These are phyloP conservation scores for Lordiphosa clarofinis DNA, from an alignment of 1,140 invertebrate genomes.

Conservation along the genomic window DNA sequence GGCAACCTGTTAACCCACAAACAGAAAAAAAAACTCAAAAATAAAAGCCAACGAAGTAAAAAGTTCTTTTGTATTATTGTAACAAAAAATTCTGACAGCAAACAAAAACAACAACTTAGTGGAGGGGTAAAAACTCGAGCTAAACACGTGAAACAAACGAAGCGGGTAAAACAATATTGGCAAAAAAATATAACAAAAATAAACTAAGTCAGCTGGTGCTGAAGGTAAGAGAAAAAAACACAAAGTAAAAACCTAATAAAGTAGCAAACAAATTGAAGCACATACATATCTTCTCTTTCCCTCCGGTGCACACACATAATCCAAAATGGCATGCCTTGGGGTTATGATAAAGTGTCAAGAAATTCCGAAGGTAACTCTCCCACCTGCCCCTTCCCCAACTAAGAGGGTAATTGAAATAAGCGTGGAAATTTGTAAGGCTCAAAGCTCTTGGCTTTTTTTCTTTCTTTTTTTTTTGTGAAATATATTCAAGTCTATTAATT, in stretches of 20 bases:
- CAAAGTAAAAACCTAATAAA: conserved; percentile 45
- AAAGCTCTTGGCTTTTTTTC: conserved; percentile 42
- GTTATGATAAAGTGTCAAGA: conserved; percentile 68
- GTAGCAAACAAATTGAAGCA: conserved; percentile 68
- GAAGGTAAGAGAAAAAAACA: conserved; percentile 23
- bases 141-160: conserved; percentile 58
- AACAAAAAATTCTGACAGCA: conserved; percentile 62
- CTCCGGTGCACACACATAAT: conserved; percentile 43
- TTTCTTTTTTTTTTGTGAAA: conserved; percentile 18
- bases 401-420: conserved; percentile 69
- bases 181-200: conserved; percentile 24
- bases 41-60: conserved; percentile 28
- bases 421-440: conserved; percentile 68
- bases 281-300: conserved; percentile 51
- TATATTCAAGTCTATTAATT: conserved; percentile 70
- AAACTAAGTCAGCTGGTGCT: conserved; percentile 43
- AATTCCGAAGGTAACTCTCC: conserved; percentile 44
- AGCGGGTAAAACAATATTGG: conserved; percentile 70
- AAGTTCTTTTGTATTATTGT: conserved; percentile 62
- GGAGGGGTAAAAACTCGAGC: conserved; percentile 36
- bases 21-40: conserved; percentile 11
- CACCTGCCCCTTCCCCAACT: neutral
- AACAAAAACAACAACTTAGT: conserved; percentile 24
- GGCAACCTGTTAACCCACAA: conserved; percentile 62
- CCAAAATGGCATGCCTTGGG: conserved; percentile 32